These are phyloP conservation scores for Laspeyria flexula DNA, from an alignment of 2,888 invertebrate genomes.

Conservation along the genomic window DNA sequence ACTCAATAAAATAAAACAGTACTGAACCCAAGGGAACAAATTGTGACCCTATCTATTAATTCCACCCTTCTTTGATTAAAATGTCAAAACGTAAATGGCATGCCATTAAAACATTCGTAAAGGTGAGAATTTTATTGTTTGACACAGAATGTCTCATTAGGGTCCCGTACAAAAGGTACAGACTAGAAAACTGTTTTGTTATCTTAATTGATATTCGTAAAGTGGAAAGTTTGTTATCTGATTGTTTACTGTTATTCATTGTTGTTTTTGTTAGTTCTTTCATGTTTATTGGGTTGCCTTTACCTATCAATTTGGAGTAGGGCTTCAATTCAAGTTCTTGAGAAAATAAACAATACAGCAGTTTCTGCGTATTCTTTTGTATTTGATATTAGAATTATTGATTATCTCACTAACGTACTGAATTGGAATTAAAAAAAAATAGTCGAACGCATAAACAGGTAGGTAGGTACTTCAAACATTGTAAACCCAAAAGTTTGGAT, in stretches of 20 bases:
- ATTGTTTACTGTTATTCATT: constrained; percentile 4
- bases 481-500: too few species aligned
- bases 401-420: too few species aligned
- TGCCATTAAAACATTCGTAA: constrained; percentile 59
- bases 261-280: neutral
- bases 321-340: too few species aligned
- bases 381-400: too few species aligned
- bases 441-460: too few species aligned
- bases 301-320: neutral
- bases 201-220: constrained; percentile 14
- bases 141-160: constrained; percentile 46
- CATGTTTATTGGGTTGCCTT: neutral
- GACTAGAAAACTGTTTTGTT: constrained; percentile 16
- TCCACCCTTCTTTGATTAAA: constrained; percentile 62
- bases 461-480: too few species aligned
- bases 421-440: too few species aligned
- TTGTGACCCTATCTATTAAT: constrained; percentile 48
- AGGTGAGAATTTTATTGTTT: constrained; percentile 57
- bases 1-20: constrained; percentile 23
- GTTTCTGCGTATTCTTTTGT: too few species aligned
- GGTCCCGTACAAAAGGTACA: constrained; percentile 29
- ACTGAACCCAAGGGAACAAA: constrained; percentile 35
- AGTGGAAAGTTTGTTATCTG: constrained; percentile 9
- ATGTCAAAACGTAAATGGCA: constrained; percentile 69
- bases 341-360: too few species aligned